Base-by-base conservation (phyloP, 2,888 invertebrate species). In the Herminia tarsipennalis region DNA sequence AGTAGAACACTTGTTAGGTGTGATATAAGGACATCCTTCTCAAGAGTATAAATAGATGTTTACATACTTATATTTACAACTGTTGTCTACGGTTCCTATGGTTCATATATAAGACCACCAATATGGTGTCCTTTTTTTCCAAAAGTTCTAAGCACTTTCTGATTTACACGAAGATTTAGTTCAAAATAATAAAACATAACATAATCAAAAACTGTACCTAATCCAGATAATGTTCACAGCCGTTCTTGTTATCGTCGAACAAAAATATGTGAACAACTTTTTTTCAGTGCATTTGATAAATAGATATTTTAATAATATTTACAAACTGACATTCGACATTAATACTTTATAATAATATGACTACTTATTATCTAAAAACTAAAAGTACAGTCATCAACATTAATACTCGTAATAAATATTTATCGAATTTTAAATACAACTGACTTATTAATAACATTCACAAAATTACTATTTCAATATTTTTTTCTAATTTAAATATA, bases 191-290 rank as follows among this genome's bases (percentile, higher is more conserved):
- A n/a, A n/a, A n/a, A n/a, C n/a, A n/a, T n/a, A n/a, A n/a, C n/a
- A n/a, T n/a, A n/a, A n/a, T n/a, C n/a, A n/a, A n/a, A n/a, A n/a
- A n/a, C n/a, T n/a, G n/a, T n/a, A n/a, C n/a, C 10, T 13, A 3
- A n/a, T 13, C 14, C 12, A 48, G 52, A 55, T 57, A 60, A 75
- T 80, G 80, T 81, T 84, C 84, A 85, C 87, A 87, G 86, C 84
- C 81, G 67, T 70, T 65, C 53, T 69, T 64, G 53, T 67, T 70
- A 63, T 32, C 62, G 6, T 21, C 17, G 37, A 34, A 27, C 28
- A 37, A 47, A 55, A 56, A 42, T 54, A 57, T 35, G 70, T 80
- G 73, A 78, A 78, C 70, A 70, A 56, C 50, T 20, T 21, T 44
- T 40, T 43, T 36, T 43, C 40, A 43, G 41, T 43, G 33, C 47